Conservation (phyloP, 2,113 vertebrate species). For the Aplodontia rufa region DNA sequence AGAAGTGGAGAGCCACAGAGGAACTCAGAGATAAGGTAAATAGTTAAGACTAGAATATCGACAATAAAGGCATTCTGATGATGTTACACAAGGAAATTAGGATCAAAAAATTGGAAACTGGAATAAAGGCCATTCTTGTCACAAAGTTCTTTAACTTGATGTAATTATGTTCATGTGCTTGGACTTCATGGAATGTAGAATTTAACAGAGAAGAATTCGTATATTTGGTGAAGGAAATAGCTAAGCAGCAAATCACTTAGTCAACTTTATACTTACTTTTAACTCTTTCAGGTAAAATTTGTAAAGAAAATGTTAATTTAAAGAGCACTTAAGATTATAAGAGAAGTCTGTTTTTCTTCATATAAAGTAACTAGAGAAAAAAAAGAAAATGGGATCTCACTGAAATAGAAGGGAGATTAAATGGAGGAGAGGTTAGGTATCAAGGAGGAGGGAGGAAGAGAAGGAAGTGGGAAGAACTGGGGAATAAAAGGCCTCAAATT, state of each 20-base stretch:
- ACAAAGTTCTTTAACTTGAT: neutral
- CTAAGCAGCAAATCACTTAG: neutral
- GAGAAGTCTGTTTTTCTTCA: too few relatives aligned
- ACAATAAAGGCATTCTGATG: neutral
- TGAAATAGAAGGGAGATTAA: too few relatives aligned
- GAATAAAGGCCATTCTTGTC: neutral
- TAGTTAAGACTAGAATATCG: neutral
- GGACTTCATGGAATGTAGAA: too few relatives aligned
- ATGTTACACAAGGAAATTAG: neutral
- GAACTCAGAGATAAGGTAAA: neutral
- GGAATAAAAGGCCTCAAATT: too few relatives aligned
- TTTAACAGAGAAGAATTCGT: fast-evolving
- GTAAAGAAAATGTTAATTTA: neutral
- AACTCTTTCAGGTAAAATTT: neutral
- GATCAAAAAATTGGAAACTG: neutral
- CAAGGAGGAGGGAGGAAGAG: too few relatives aligned
- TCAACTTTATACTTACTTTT: neutral
- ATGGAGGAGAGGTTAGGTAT: too few relatives aligned
- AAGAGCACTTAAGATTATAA: fast-evolving
- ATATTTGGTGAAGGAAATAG: neutral
- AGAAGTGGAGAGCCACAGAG: too few relatives aligned
- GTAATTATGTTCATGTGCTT: neutral
- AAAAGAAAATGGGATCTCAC: too few relatives aligned
- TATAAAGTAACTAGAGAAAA: too few relatives aligned
- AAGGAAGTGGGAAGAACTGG: too few relatives aligned